Evolutionary conservation across 2,797 vertebrate genomes (phyloP).

Genomic region (Neosilurus hyrtlii): DNA sequence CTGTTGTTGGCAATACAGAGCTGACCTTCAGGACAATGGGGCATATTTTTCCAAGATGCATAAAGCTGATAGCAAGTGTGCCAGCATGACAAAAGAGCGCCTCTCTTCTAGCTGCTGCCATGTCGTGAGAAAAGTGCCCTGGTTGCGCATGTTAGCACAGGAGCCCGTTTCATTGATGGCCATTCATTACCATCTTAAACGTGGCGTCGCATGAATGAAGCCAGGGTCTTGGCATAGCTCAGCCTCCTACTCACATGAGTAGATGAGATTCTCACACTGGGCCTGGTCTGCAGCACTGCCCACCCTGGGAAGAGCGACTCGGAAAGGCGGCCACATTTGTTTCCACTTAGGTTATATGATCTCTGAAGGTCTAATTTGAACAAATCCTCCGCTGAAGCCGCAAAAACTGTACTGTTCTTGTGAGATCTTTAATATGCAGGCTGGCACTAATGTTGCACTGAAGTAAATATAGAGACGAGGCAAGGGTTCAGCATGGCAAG

Average conservation of each 20-base stretch:
- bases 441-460: constrained; percentile 69
- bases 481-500: constrained; percentile 55
- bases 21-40: constrained; percentile 76
- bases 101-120: constrained; percentile 70
- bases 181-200: constrained; percentile 91
- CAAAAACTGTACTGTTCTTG: constrained; percentile 71
- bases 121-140: constrained; percentile 84
- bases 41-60: constrained; percentile 72
- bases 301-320: constrained; percentile 35
- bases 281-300: constrained; percentile 20
- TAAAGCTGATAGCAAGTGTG: constrained; percentile 71
- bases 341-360: constrained; percentile 79
- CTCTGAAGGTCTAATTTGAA: constrained; percentile 79
- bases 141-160: constrained; percentile 80
- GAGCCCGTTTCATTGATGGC: constrained; percentile 87
- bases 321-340: constrained; percentile 70
- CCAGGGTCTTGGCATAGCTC: constrained; percentile 81
- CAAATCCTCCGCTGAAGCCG: constrained; percentile 72
- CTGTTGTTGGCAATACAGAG: constrained; percentile 67
- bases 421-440: constrained; percentile 63
- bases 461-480: constrained; percentile 63
- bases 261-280: constrained; percentile 63
- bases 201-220: constrained; percentile 85
- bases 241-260: constrained; percentile 80
- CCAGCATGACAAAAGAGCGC: constrained; percentile 69